Base-by-base conservation (phyloP, 2,113 vertebrate genomes). In the Oophaga pumilio region DNA sequence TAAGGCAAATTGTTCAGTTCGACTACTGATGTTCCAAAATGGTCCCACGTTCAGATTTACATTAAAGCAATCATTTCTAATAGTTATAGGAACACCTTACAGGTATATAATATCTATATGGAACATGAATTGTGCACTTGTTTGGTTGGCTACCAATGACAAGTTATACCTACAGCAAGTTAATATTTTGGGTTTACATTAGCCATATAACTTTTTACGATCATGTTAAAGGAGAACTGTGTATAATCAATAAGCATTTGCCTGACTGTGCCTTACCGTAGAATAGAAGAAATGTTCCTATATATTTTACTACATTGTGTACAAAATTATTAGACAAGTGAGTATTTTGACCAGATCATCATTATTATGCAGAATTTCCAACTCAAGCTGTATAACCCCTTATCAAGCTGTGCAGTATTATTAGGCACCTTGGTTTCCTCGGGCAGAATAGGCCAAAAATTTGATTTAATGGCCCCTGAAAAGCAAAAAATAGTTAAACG, bases 1-100 rank as follows among this genome's bases (percentile, higher is more conserved):
- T 69, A 87, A 81, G 64, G 85, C 85, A 86, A 78, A 86, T 14
- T 24, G 52, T 71, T 69, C 76, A 87, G 64, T 73, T 81, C 77
- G 59, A 24, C 43, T 56, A 79, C 14, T 79, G 28, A 57, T 24
- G 33, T 68, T 68, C 20, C 43, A 52, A 43, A 52, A 68, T 52
- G 62, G 43, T 24, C 60, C 43, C 12, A 68, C 12, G 80, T 82
- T 80, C 57, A 20, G 57, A 17, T 62, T 82, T 14, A 66, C 18
- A 60, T 49, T 57, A 11, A 64, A 49, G 59, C 4, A n/a, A 82
- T 82, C 6, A n/a, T 24, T 64, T 0, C 52, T 66, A 62, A 82
- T 20, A n/a, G 10, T 64, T 14, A 49, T 10, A 62, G 20, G 11
- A 82, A 66, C 60, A 24, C 22, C 33, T 49, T 26, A 66, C 59